These are phyloP conservation scores for Bujurquina vittata DNA, from an alignment of 2,113 vertebrate species.

Conservation along the genomic window DNA sequence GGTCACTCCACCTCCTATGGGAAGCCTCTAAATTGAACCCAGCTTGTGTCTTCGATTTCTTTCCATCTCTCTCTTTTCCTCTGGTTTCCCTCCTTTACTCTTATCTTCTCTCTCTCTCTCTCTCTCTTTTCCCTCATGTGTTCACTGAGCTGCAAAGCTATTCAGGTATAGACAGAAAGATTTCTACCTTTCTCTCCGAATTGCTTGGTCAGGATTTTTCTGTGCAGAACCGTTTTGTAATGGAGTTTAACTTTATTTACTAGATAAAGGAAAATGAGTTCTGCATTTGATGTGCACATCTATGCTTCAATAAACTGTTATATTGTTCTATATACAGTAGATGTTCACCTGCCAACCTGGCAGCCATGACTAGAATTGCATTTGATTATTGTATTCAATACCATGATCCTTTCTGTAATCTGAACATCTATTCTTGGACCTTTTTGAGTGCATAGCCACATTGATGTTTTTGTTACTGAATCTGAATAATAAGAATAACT, in stretches of 20 bases:
- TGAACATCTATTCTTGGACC: conserved; percentile 28
- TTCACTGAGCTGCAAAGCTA: conserved; percentile 83
- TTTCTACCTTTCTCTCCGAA: conserved; percentile 76
- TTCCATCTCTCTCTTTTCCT: conserved; percentile 65
- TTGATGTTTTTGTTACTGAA: not conserved
- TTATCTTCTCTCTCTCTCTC: conserved; percentile 72
- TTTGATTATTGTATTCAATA: conserved; percentile 35
- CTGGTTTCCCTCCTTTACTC: conserved; percentile 63
- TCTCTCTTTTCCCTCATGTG: conserved; percentile 75
- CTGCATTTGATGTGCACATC: conserved; percentile 59
- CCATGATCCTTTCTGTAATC: conserved; percentile 28
- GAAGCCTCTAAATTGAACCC: conserved; percentile 84
- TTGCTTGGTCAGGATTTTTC: conserved; percentile 79
- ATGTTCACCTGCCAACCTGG: conserved; percentile 65
- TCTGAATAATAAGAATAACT: conserved; percentile 21
- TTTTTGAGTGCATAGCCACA: conserved; percentile 21
- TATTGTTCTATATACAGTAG: conserved; percentile 68
- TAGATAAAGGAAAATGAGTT: conserved; percentile 75
- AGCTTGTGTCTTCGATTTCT: conserved; percentile 82
- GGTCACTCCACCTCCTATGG: conserved; percentile 82
- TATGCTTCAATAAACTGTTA: conserved; percentile 71
- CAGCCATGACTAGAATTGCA: conserved; percentile 52
- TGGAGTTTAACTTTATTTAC: conserved; percentile 81
- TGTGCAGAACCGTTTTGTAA: conserved; percentile 74
- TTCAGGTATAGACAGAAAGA: conserved; percentile 79